These are phyloP conservation scores for Pangasius sanitwongsei DNA, from an alignment of 2,797 vertebrate genomes.

Conservation along the genomic window DNA sequence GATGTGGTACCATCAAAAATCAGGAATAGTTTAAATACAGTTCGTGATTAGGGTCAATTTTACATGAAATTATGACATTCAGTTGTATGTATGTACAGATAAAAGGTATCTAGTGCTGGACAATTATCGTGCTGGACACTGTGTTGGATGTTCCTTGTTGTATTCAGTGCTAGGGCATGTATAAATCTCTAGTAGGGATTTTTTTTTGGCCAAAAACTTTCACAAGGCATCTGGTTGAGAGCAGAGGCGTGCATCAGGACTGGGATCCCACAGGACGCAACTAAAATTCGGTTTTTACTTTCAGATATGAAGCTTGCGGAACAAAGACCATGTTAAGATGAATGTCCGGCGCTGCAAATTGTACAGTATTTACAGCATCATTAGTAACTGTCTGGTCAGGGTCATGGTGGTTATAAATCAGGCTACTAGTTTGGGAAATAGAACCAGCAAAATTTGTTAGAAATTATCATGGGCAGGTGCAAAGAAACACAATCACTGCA, in stretches of 20 bases:
- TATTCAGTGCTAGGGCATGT: neutral
- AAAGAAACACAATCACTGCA: neutral
- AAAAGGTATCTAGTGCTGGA: neutral
- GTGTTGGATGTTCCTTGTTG: neutral
- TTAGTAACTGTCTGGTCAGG: neutral
- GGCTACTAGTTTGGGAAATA: neutral
- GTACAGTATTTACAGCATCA: neutral
- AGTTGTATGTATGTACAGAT: neutral
- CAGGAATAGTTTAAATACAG: slow-evolving; percentile 27
- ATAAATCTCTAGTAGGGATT: neutral
- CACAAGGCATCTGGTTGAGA: neutral
- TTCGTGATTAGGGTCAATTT: neutral
- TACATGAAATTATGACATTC: neutral
- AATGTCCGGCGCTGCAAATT: neutral
- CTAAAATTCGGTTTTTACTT: neutral
- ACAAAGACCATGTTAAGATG: neutral
- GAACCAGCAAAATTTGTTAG: neutral
- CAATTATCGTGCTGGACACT: neutral
- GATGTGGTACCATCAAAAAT: neutral
- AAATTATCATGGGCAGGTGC: neutral
- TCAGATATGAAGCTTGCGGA: neutral
- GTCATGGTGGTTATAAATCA: neutral
- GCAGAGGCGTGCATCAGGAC: neutral
- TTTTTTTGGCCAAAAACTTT: neutral
- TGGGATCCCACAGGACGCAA: neutral